phyloP scores from a whole-genome alignment of 2,888 invertebrate genomes.

The Nesidiocoris tenuis region DNA sequence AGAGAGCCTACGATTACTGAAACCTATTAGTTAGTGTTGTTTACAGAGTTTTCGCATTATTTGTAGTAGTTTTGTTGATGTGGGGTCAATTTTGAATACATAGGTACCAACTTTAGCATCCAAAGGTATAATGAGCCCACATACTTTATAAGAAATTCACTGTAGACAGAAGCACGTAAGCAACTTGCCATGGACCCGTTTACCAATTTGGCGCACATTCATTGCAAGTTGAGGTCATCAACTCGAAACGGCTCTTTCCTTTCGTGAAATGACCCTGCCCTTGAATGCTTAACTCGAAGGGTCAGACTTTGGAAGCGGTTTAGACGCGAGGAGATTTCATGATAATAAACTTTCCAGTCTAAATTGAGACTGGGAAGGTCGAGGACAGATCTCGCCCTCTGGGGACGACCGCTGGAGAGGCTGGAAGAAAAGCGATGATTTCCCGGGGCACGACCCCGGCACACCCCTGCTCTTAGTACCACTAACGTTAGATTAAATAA shows the following conservation, averaged over 20 bases:
- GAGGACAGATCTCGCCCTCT: conserved; percentile 2
- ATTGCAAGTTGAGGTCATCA: no score
- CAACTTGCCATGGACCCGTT: no score
- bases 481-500: conserved; percentile 38
- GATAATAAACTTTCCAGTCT: not conserved
- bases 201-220: no score
- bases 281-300: not conserved
- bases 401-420: conserved; percentile 6
- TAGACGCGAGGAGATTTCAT: not conserved
- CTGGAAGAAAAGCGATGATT: conserved; percentile 38
- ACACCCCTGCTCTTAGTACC: conserved; percentile 12
- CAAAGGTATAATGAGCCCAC: no score
- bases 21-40: no score
- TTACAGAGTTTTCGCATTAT: no score
- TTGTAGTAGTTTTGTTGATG: no score
- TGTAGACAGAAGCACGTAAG: no score
- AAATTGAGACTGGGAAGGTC: not conserved
- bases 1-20: no score
- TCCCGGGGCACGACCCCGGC: conserved; percentile 25
- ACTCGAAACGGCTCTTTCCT: not conserved
- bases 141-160: no score
- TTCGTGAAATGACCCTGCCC: not conserved
- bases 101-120: no score
- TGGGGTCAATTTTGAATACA: no score
- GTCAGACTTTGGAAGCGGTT: not conserved